Conservation (phyloP, 2,797 vertebrate species). For the Scomberomorus guttatus region DNA sequence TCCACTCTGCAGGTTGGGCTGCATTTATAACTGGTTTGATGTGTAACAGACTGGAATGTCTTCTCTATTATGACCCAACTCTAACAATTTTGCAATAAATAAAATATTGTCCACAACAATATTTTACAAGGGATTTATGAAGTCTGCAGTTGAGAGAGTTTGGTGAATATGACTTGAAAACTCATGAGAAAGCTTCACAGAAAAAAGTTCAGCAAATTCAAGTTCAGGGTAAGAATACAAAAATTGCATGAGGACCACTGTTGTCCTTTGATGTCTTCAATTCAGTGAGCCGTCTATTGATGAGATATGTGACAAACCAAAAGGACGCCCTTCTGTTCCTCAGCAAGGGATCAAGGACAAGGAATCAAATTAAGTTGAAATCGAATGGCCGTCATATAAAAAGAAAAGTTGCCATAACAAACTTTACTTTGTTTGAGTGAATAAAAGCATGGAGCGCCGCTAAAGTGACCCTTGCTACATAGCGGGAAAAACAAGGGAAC, state of each 20-base stretch:
- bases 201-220: neutral
- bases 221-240: neutral
- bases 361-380: neutral
- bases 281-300: neutral
- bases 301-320: neutral
- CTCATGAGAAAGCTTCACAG: neutral
- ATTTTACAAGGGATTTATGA: neutral
- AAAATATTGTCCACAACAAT: neutral
- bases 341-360: neutral
- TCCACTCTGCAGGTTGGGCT: neutral
- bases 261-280: neutral
- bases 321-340: neutral
- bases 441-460: neutral
- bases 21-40: neutral
- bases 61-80: neutral
- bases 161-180: neutral
- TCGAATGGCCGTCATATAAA: neutral
- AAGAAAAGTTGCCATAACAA: neutral
- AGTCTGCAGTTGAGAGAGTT: neutral
- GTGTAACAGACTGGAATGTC: neutral
- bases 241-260: neutral
- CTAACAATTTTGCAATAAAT: neutral
- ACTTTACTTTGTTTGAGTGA: neutral
- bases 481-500: slow-evolving; percentile 10
- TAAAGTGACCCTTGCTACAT: neutral